Conservation (phyloP, 2,797 vertebrate genomes). For the Cirrhinus molitorella region DNA sequence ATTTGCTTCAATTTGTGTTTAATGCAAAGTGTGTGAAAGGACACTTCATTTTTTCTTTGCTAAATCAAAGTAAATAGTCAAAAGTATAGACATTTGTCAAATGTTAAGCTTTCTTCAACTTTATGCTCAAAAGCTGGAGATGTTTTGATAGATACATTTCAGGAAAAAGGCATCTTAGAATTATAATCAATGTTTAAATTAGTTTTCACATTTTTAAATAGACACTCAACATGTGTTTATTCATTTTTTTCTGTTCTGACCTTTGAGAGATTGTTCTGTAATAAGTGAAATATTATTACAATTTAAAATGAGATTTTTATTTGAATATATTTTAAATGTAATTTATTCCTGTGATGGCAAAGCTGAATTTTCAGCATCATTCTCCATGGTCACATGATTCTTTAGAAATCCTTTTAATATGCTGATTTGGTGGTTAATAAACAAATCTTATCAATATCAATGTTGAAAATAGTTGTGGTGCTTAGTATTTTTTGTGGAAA, state of each 20-base stretch:
- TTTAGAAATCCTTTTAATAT: no score
- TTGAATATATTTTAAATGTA: neutral
- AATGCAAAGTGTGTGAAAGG: conserved; percentile 64
- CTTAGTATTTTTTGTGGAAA: neutral
- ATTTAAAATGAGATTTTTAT: neutral
- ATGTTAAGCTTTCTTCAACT: conserved; percentile 13
- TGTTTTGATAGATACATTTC: conserved; percentile 21
- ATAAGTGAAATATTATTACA: neutral
- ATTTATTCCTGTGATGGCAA: neutral
- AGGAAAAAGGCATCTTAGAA: neutral
- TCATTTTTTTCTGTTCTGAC: neutral
- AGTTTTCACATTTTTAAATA: neutral
- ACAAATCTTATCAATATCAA: neutral
- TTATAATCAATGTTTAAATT: neutral
- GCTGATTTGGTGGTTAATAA: neutral
- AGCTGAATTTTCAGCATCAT: neutral
- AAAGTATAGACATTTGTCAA: conserved; percentile 39
- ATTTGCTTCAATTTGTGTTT: conserved; percentile 80
- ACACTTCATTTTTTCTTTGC: neutral
- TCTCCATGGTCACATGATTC: neutral
- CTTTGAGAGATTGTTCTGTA: neutral
- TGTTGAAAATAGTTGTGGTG: neutral
- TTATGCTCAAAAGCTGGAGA: neutral
- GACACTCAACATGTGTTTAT: conserved; percentile 18
- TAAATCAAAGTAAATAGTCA: conserved; percentile 33